Base-by-base conservation (phyloP, 2,113 vertebrate genomes). In the Xyrauchen texanus region DNA sequence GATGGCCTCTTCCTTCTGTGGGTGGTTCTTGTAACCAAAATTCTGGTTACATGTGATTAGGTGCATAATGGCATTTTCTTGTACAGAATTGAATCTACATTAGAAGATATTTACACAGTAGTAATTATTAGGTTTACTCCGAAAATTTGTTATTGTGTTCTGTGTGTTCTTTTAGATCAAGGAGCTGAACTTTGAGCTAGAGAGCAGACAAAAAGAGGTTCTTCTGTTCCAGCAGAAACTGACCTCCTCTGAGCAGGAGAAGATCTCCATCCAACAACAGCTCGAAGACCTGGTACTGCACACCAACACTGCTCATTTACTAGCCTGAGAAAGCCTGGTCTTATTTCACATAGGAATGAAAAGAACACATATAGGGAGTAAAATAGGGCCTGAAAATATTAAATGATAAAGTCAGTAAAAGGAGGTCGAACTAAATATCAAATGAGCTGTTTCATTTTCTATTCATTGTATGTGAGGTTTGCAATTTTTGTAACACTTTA, bases 131-230 rank as follows among this genome's bases (percentile, higher is more conserved):
- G 11, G 11, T 12, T 55, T 55, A 4, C 0, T 7, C 65, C 71
- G 74, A 2, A 51, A 55, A 47, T 85, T 2, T 53, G 1, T 49
- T 34, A 34, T 3, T 34, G 21, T 34, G 8, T 75, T 16, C 11
- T 51, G 6, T 69, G 44, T 67, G 61, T 62, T 53, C 0, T 44
- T 78, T 84, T 91, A 99, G 97, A 94, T 95, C 86, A 95, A 89
- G 88, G 93, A 93, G 87, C 81, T 97, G 88, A 91, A 92, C 86
- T 93, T 85, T 68, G 95, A 97, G 74, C 87, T 97, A 80, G 93
- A 96, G 88, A 93, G 88, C 80, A 94, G 88, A 91, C 92, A 95
- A 85, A 94, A 96, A 84, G 93, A 92, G 70, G 87, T 96, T 68
- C 88, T 90, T 88, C 89, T 90, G 12, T 87, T 93, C 68, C 93